These are phyloP conservation scores for Tinea semifulvella DNA, from an alignment of 2,888 invertebrate species.

Conservation along the genomic window DNA sequence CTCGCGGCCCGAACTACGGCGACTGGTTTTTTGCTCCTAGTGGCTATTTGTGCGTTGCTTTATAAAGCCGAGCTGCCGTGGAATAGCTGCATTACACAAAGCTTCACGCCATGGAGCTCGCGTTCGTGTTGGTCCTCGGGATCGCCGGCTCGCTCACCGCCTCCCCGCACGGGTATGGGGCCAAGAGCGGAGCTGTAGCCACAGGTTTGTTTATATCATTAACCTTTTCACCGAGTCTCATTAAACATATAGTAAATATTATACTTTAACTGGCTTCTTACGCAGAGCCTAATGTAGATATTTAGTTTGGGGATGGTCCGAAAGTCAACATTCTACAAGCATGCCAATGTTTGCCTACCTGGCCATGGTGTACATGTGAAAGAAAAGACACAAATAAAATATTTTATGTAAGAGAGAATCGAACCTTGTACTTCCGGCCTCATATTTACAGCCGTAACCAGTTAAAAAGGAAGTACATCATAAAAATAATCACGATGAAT, in stretches of 20 bases:
- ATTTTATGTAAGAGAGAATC: background rate
- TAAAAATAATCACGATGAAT: too few relatives aligned
- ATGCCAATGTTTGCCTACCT: too few relatives aligned
- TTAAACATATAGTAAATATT: constrained; percentile 14
- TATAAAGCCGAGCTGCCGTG: constrained; percentile 48
- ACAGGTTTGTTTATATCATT: constrained; percentile 34
- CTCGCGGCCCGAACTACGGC: constrained; percentile 24
- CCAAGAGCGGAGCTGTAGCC: constrained; percentile 43
- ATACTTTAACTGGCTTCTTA: background rate
- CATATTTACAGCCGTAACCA: too few relatives aligned
- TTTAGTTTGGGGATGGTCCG: too few relatives aligned
- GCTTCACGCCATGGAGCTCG: constrained; percentile 56
- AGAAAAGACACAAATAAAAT: background rate
- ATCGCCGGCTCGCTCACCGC: constrained; percentile 36
- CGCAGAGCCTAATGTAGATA: too few relatives aligned
- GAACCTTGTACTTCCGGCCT: too few relatives aligned
- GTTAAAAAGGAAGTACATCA: too few relatives aligned
- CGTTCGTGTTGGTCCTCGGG: constrained; percentile 38
- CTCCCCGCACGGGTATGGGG: constrained; percentile 50
- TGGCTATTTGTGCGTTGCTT: constrained; percentile 56
- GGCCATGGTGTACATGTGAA: too few relatives aligned
- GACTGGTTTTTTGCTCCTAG: constrained; percentile 21
- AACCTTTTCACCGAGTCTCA: constrained; percentile 20
- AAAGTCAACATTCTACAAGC: too few relatives aligned
- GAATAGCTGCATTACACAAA: constrained; percentile 48